Percentiles rank a stretch among this genome's conserved stretches.
These are phyloP conservation scores for Schizotus pectinicornis DNA, from an alignment of 2,888 invertebrate genomes.

Conservation along the genomic window DNA sequence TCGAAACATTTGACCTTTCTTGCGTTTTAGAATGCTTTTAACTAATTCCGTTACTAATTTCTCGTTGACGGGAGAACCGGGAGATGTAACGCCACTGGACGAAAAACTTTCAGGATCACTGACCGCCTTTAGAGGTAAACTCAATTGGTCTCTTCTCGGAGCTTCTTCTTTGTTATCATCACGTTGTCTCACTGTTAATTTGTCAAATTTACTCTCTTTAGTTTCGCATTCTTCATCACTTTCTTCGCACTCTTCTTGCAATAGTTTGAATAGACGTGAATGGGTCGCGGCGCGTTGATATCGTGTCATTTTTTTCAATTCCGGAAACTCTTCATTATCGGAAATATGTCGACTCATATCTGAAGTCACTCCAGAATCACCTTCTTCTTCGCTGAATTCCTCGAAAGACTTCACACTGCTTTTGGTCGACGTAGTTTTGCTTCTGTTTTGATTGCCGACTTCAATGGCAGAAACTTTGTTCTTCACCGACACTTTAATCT, in stretches of 20 bases:
- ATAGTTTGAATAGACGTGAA: conserved; percentile 70
- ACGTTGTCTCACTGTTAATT: conserved; percentile 33
- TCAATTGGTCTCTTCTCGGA: conserved; percentile 61
- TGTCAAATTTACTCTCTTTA: conserved; percentile 34
- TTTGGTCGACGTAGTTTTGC: conserved; percentile 42
- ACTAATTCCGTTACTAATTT: conserved; percentile 65
- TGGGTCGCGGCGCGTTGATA: conserved; percentile 77
- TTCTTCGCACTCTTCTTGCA: conserved; percentile 66
- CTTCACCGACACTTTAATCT: conserved; percentile 39
- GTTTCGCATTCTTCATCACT: conserved; percentile 51
- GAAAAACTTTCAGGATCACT: conserved; percentile 60
- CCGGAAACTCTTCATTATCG: conserved; percentile 69
- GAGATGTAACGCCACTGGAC: conserved; percentile 63
- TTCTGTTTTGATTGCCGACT: conserved; percentile 15
- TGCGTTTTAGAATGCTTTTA: conserved; percentile 63
- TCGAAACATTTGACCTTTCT: conserved; percentile 62
- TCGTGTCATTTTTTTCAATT: conserved; percentile 64
- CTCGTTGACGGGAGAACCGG: conserved; percentile 61
- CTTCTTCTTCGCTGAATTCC: conserved; percentile 64
- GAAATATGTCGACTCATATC: conserved; percentile 73
- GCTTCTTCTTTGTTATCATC: conserved; percentile 54
- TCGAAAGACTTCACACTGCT: conserved; percentile 54
- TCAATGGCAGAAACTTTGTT: conserved; percentile 43
- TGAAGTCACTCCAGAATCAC: conserved; percentile 73
- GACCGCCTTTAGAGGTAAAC: conserved; percentile 59